Base-by-base conservation (phyloP, 2,113 vertebrate species). In the Campylomormyrus numenius region DNA sequence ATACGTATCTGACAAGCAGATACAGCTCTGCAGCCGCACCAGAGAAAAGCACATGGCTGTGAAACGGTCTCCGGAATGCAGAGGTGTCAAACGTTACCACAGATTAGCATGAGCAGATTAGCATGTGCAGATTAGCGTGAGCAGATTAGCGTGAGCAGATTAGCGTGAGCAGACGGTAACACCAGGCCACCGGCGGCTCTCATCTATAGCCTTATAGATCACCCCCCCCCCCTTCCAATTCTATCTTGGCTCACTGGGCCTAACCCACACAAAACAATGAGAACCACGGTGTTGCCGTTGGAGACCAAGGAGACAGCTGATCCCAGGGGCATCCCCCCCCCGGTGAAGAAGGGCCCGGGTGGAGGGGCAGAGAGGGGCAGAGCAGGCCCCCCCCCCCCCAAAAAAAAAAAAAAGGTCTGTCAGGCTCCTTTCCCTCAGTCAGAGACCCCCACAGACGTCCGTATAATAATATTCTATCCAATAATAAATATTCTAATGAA, bases 401-500 rank as follows among this genome's bases (percentile, higher is more conserved):
- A 56, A 56, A 85, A 11, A 70, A 15, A 56, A 56, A 85, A 11
- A 70, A 70, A n/a, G 2, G 4, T 27, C 27, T 85, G 45, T 49
- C 84, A 85, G 24, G 24, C 52, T 88, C 27, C 48, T 31, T 19
- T 83, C 46, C 74, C 35, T 70, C 74, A 8, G 45, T n/a, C 24
- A n/a, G 7, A 52, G 27, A 77, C 45, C 83, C 62, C 83, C 52
- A 74, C 52, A 56, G 70, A 89, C 90, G 52, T 58, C 89, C 21
- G 1, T 31, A 49, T 86, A 84, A 80, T 80, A 80, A 84, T 91
- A 45, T 45, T 86, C 85, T 10, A 10, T 52, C 13, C 89, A 86
- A 90, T 89, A 91, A 90, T 90, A 91, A 92, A 93, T 92, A 94
- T 91, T 92, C 87, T 85, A 93, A 92, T 92, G 90, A 92, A 94